These are phyloP conservation scores for Cheilosia grossa DNA, from an alignment of 2,888 invertebrate species.

Conservation along the genomic window DNA sequence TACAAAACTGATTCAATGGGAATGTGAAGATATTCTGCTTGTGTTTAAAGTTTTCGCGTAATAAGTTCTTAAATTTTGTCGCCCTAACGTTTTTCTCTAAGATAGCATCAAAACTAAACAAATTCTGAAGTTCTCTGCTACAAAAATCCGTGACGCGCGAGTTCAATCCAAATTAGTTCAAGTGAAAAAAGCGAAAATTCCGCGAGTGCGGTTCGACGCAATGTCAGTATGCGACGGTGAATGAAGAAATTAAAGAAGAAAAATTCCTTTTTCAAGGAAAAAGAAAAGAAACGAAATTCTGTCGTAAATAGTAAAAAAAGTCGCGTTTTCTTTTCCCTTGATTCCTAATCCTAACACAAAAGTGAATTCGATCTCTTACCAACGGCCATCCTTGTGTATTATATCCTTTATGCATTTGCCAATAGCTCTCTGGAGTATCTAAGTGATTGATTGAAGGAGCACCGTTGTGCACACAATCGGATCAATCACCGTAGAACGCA, in stretches of 20 bases:
- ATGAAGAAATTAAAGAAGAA: constrained; percentile 62
- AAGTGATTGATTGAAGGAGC: constrained; percentile 67
- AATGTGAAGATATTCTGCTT: constrained; percentile 47
- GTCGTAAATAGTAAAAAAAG: not conserved
- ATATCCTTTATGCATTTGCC: constrained; percentile 60
- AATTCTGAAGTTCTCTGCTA: not conserved
- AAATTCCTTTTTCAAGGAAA: constrained; percentile 32
- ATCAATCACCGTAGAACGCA: constrained; percentile 20
- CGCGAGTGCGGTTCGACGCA: constrained; percentile 64
- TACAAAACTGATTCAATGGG: constrained; percentile 37
- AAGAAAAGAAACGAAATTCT: constrained; percentile 3
- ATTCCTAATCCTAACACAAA: not conserved
- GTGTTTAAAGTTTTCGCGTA: constrained; percentile 37
- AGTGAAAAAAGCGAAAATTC: constrained; percentile 37
- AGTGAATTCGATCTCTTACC: constrained; percentile 2
- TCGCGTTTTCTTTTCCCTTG: not conserved
- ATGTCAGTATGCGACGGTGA: constrained; percentile 59
- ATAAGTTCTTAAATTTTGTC: constrained; percentile 8
- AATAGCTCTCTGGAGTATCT: constrained; percentile 6
- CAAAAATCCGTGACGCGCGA: not conserved
- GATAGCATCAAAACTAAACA: not conserved
- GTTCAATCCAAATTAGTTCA: not conserved
- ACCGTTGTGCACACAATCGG: constrained; percentile 36
- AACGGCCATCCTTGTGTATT: not conserved
- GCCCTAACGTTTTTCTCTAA: not conserved